Evolutionary conservation across 1,140 invertebrate genomes (phyloP), one percentile per base, ranked within the genome.

Genomic region (Neomicropteryx cornuta): DNA sequence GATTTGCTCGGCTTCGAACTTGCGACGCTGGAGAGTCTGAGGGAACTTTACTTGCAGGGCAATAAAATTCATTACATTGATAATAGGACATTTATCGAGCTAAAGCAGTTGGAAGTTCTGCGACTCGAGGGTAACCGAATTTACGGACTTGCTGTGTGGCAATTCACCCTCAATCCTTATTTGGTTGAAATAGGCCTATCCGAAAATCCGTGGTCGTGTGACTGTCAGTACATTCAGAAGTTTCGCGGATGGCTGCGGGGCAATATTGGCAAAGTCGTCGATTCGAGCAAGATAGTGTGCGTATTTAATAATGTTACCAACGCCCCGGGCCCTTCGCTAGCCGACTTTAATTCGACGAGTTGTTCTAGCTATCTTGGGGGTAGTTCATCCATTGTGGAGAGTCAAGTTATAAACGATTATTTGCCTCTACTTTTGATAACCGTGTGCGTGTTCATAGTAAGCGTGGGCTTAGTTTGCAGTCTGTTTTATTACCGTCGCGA

Each of bases 181-280:
- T 71, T 93, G 42, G 76, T 80, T 4, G 79, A 83, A 49, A 77
- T 92, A 43, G 79, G 77, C 22, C 60, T 94, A 27, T 73, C 81
- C n/a, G 74, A 77, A 33, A 95, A 94, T 60, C 79, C 82, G 13
- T 95, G 88, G 88, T 85, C 77, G 36, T 94, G 91, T 58, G 84
- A 91, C 47, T 94, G 90, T 67, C 67, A 76, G 29, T 92, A 87
- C 55, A 52, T 91, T 44, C 73, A 79, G 14, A 73, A 81, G 44
- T 81, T 84, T 42, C 74, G 83, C 47, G 72, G 74, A 41, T 94
- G 87, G 78, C 71, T 90, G 51, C 71, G 72, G 41, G 71, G 66
- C 28, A 82, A 83, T 58, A 67, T 73, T 17, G 77, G 73, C 43
- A 88, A 81, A 68, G 78, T 89, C 34, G 68, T 77, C 44, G 81